These are phyloP conservation scores for Dendrolimus pini DNA, from an alignment of 2,888 invertebrate species.

Conservation along the genomic window DNA sequence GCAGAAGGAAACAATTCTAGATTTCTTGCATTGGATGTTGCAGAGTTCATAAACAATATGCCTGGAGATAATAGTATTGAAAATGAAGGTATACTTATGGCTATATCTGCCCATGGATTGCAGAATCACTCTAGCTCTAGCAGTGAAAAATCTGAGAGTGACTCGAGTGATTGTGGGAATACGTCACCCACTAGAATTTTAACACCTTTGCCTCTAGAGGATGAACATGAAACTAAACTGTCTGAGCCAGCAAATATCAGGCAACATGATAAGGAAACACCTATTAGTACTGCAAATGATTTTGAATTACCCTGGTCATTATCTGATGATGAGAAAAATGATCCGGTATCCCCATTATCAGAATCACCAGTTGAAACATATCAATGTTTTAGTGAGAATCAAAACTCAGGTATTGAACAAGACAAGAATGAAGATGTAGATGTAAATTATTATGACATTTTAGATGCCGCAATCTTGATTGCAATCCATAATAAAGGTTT, in stretches of 20 bases:
- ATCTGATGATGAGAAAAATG: slow-evolving; percentile 28
- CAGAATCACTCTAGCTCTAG: slow-evolving; percentile 52
- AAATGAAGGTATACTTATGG: slow-evolving; percentile 84
- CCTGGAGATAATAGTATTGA: slow-evolving; percentile 78
- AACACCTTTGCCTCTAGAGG: slow-evolving; percentile 33
- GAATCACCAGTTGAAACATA: slow-evolving; percentile 30
- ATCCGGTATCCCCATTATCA: slow-evolving; percentile 30
- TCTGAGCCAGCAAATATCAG: slow-evolving; percentile 8
- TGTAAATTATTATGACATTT: slow-evolving; percentile 73
- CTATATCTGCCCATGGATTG: slow-evolving; percentile 83
- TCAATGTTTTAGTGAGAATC: slow-evolving; percentile 35
- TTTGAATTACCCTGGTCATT: slow-evolving; percentile 34
- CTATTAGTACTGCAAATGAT: slow-evolving; percentile 26
- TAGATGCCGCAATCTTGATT: slow-evolving; percentile 84
- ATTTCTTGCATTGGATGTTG: slow-evolving; percentile 56
- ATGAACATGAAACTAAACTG: slow-evolving; percentile 22
- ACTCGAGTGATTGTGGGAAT: slow-evolving; percentile 10
- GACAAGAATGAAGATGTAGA: slow-evolving; percentile 27
- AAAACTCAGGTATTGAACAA: slow-evolving; percentile 24
- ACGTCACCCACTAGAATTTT: slow-evolving; percentile 31
- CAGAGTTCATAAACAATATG: slow-evolving; percentile 72
- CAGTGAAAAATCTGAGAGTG: slow-evolving; percentile 19
- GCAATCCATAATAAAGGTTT: slow-evolving; percentile 85
- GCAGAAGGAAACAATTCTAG: slow-evolving; percentile 47
- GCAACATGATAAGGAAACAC: slow-evolving; percentile 11